Evolutionary conservation across 1,140 invertebrate species (phyloP).

Genomic region (Pogonognathellus flavescens): DNA sequence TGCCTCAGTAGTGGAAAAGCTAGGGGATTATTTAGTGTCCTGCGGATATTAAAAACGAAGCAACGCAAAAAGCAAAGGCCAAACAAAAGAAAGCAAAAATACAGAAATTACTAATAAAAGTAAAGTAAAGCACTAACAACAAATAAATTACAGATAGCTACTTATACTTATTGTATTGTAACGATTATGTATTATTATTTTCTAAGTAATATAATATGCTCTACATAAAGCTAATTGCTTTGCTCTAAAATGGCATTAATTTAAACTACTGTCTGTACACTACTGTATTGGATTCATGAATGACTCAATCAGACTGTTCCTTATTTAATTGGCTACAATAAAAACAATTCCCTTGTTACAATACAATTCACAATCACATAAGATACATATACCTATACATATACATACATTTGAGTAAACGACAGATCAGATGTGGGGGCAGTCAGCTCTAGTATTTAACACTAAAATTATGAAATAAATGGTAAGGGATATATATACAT

Average conservation of each 20-base stretch:
- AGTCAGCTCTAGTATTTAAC: neutral
- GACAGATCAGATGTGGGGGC: slow-evolving; percentile 2
- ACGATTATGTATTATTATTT: neutral
- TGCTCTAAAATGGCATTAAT: slow-evolving; percentile 34
- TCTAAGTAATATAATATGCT: neutral
- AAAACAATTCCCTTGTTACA: slow-evolving; percentile 43
- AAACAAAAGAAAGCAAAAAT: slow-evolving; percentile 45
- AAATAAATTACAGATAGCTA: slow-evolving; percentile 2
- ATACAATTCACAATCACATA: slow-evolving; percentile 46
- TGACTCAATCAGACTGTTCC: slow-evolving; percentile 44
- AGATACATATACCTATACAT: slow-evolving; percentile 5
- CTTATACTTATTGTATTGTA: neutral
- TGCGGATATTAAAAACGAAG: slow-evolving; percentile 84
- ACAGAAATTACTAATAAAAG: slow-evolving; percentile 50
- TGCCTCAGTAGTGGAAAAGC: slow-evolving; percentile 93
- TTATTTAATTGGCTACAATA: slow-evolving; percentile 48
- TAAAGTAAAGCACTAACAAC: slow-evolving; percentile 27
- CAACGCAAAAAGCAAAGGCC: slow-evolving; percentile 54
- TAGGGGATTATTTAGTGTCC: slow-evolving; percentile 94
- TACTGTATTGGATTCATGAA: slow-evolving; percentile 32
- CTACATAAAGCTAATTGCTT: slow-evolving; percentile 35
- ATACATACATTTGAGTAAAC: neutral
- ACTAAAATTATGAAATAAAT: too few relatives aligned
- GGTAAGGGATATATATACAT: too few relatives aligned
- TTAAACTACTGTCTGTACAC: slow-evolving; percentile 33